These are phyloP conservation scores for Crypturellus tataupa DNA, from an alignment of 2,797 vertebrate species.

Conservation along the genomic window DNA sequence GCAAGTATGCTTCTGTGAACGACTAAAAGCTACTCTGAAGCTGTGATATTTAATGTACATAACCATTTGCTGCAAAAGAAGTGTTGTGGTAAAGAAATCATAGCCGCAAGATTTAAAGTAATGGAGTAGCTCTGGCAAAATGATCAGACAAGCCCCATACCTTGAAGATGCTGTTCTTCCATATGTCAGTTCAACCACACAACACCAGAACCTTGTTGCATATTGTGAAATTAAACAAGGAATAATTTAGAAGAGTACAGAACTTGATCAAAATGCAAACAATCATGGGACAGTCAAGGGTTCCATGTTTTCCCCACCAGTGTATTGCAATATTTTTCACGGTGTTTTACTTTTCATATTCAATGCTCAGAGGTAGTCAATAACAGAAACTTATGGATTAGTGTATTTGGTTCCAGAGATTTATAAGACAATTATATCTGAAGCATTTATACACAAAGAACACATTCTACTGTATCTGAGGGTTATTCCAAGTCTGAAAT, in stretches of 20 bases:
- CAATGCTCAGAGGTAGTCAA: accelerated
- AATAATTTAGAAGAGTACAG: neutral
- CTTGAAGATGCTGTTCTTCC: neutral
- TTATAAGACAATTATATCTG: neutral
- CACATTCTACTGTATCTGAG: neutral
- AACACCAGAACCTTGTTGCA: neutral
- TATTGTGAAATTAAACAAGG: neutral
- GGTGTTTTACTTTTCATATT: neutral
- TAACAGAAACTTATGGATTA: neutral
- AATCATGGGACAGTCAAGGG: neutral
- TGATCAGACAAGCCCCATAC: neutral
- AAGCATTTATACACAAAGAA: neutral
- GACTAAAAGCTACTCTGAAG: neutral
- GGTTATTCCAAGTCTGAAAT: neutral
- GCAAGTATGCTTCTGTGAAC: constrained; percentile 1
- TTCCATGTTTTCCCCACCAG: neutral
- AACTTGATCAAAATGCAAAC: neutral
- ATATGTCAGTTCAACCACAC: neutral
- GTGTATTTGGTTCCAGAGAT: neutral
- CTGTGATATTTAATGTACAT: neutral
- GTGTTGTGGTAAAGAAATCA: neutral
- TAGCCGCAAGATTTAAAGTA: neutral
- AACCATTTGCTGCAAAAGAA: neutral
- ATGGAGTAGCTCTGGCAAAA: neutral
- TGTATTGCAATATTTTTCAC: neutral